Percentiles rank a stretch among this genome's conserved stretches.
Conservation (phyloP, 2,113 vertebrate species). For the Triplophysa siluroides region DNA sequence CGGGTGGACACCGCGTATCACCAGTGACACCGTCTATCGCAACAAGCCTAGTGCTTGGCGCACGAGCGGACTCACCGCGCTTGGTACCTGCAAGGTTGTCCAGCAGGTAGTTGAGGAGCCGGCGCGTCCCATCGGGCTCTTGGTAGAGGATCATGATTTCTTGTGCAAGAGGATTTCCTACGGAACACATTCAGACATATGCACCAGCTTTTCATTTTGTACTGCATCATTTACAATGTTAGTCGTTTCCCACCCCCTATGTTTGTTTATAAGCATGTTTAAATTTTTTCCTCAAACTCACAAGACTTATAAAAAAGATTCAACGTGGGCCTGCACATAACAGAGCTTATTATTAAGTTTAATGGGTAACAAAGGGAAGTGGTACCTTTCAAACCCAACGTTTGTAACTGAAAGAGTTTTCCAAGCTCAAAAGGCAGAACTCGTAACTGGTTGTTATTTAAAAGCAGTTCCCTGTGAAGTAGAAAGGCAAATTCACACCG, state of each 20-base stretch:
- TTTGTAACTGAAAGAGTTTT: conserved; percentile 99
- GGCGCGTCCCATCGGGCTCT: conserved; percentile 95
- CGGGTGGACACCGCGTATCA: no score
- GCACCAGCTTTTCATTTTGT: no score
- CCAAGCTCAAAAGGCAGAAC: conserved; percentile 99
- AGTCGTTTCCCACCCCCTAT: no score
- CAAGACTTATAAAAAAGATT: no score
- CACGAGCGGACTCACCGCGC: conserved; percentile 83
- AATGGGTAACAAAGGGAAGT: conserved; percentile 28
- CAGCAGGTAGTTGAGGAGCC: conserved; percentile 97
- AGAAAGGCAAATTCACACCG: conserved; percentile 39
- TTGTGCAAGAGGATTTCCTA: conserved; percentile 99
- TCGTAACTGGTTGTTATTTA: conserved; percentile 99
- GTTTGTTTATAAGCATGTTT: no score
- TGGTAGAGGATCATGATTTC: conserved; percentile 97
- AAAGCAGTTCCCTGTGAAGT: conserved; percentile 95
- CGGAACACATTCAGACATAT: conserved; percentile 26
- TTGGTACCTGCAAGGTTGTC: conserved; percentile 99
- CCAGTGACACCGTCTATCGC: no score
- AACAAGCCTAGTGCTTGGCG: no score
- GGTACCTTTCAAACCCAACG: conserved; percentile 98
- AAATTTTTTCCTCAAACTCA: no score
- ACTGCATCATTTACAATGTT: no score
- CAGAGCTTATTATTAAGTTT: not conserved
- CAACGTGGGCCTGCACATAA: not conserved